Evolutionary conservation across 2,797 vertebrate species (phyloP).

Genomic region (Chloroceryle inda): DNA sequence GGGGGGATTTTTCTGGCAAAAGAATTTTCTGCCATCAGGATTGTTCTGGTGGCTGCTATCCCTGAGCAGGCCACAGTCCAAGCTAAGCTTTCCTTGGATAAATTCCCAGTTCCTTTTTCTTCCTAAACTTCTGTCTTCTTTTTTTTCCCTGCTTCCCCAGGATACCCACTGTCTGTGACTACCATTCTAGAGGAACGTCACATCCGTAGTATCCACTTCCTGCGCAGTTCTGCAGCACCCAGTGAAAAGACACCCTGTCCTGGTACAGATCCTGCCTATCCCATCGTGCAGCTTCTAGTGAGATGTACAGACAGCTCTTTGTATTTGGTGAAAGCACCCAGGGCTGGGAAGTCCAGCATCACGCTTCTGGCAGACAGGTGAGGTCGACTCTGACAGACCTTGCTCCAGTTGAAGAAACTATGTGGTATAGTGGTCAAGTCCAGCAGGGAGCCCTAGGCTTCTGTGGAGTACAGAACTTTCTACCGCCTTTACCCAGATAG

Average conservation of each 20-base stretch:
- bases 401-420: neutral
- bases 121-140: neutral
- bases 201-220: slow-evolving; percentile 81
- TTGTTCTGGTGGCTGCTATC: neutral
- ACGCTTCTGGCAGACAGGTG: slow-evolving; percentile 81
- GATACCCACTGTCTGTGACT: slow-evolving; percentile 73
- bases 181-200: slow-evolving; percentile 59
- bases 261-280: neutral
- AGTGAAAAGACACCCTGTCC: neutral
- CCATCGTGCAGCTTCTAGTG: slow-evolving; percentile 77
- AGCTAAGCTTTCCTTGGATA: neutral
- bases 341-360: slow-evolving; percentile 33
- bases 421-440: neutral
- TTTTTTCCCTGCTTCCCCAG: slow-evolving; percentile 30
- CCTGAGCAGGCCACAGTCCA: neutral
- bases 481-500: neutral
- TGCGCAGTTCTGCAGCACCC: slow-evolving; percentile 58
- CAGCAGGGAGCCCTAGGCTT: neutral
- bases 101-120: neutral
- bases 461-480: neutral
- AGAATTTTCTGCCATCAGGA: neutral
- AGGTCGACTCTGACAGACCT: neutral
- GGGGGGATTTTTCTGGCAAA: neutral
- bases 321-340: slow-evolving; percentile 74
- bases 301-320: slow-evolving; percentile 82